Percentiles rank a stretch among this genome's conserved stretches.
phyloP scores from a whole-genome alignment of 53 echinoderm and acorn worm genomes.

The Actinopyga echinites region DNA sequence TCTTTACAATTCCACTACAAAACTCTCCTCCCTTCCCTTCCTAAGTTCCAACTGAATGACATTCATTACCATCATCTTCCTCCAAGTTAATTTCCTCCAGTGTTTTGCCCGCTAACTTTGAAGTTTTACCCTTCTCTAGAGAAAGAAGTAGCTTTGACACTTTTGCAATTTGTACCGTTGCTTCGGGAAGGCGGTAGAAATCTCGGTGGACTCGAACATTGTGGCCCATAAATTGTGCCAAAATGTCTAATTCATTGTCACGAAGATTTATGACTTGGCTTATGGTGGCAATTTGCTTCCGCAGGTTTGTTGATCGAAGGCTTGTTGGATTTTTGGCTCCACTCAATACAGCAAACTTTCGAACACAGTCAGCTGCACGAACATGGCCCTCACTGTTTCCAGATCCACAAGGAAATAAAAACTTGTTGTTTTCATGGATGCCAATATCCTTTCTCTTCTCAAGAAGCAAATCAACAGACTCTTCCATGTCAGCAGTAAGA shows the following conservation, averaged over 20 bases:
- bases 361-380: constrained; percentile 63
- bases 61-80: constrained; percentile 57
- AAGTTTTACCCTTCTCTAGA: constrained; percentile 62
- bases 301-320: constrained; percentile 65
- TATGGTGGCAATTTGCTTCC: constrained; percentile 78
- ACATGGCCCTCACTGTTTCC: constrained; percentile 49
- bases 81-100: constrained; percentile 68
- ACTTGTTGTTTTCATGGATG: constrained; percentile 54
- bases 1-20: too few species aligned
- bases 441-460: constrained; percentile 48
- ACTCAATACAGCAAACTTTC: constrained; percentile 63
- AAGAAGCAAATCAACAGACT: constrained; percentile 28
- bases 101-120: constrained; percentile 61
- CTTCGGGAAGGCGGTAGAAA: constrained; percentile 65
- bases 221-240: constrained; percentile 74
- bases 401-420: constrained; percentile 48
- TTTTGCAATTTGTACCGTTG: constrained; percentile 74
- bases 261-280: constrained; percentile 74
- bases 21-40: too few species aligned
- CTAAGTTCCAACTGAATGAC: not conserved
- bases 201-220: constrained; percentile 68
- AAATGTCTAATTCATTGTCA: constrained; percentile 71
- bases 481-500: constrained; percentile 50
- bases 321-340: constrained; percentile 69
- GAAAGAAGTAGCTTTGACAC: constrained; percentile 74